Evolutionary conservation across 2,797 vertebrate species (phyloP).

Genomic region (Eleutherodactylus coqui): DNA sequence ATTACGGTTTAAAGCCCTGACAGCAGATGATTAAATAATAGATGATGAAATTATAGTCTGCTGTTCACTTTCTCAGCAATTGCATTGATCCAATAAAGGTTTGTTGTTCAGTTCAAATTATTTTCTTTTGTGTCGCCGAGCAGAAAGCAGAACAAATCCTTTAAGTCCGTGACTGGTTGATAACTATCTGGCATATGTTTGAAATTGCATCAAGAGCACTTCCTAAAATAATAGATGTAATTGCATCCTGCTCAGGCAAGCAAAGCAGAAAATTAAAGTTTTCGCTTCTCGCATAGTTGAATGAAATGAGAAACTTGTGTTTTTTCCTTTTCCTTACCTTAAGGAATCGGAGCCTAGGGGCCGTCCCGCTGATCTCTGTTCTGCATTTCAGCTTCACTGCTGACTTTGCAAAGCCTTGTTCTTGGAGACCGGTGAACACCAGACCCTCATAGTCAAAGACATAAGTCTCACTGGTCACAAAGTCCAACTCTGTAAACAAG

Average conservation of each 20-base stretch:
- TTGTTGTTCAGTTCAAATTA: constrained; percentile 72
- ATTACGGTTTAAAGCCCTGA: constrained; percentile 12
- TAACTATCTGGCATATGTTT: constrained; percentile 75
- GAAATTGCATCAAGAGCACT: constrained; percentile 72
- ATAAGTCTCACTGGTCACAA: constrained; percentile 67
- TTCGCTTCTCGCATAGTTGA: constrained; percentile 32
- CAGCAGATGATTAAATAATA: constrained; percentile 62
- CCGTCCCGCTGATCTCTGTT: constrained; percentile 75
- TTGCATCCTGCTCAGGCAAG: constrained; percentile 70
- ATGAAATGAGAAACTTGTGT: constrained; percentile 35
- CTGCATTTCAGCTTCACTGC: constrained; percentile 81
- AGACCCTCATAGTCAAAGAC: constrained; percentile 68
- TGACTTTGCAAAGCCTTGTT: constrained; percentile 77
- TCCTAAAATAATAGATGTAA: constrained; percentile 65
- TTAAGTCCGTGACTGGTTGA: constrained; percentile 71
- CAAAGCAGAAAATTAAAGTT: constrained; percentile 68
- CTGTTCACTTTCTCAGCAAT: constrained; percentile 68
- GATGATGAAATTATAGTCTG: constrained; percentile 73
- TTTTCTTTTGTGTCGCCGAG: constrained; percentile 69
- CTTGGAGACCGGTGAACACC: constrained; percentile 74
- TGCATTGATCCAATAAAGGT: constrained; percentile 73
- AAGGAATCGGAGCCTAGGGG: constrained; percentile 73
- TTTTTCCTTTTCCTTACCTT: constrained; percentile 77
- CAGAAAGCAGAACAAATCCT: constrained; percentile 75
- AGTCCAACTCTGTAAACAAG: constrained; percentile 67